A percentile compares a stretch with the other conserved stretches of the same genome.
Evolutionary conservation across 2,113 vertebrate genomes (phyloP).

Genomic region (Podocnemis expansa): DNA sequence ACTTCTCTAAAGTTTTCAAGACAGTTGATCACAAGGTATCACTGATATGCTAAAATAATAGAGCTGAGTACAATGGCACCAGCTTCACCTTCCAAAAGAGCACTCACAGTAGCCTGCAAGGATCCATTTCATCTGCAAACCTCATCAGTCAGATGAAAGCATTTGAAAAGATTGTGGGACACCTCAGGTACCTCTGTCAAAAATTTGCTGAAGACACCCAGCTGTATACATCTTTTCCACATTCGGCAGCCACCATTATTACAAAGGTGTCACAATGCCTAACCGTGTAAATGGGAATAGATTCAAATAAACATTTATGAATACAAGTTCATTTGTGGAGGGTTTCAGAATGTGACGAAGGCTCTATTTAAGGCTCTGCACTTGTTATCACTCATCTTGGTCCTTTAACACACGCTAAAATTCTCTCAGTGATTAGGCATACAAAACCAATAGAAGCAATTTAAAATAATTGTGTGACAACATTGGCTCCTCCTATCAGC

Average conservation of each 20-base stretch:
- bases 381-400: neutral
- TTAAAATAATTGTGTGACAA: neutral
- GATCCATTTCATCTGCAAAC: fast-evolving
- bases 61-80: neutral
- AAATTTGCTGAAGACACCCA: neutral
- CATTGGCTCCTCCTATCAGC: neutral
- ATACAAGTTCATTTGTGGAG: neutral
- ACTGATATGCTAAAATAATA: neutral
- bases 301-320: neutral
- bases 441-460: neutral
- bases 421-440: neutral
- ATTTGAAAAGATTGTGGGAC: neutral
- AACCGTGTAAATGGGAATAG: neutral
- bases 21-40: neutral
- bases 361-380: neutral
- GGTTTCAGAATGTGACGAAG: neutral
- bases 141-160: neutral
- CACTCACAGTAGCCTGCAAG: neutral
- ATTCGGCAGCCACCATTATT: neutral
- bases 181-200: neutral
- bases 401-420: neutral
- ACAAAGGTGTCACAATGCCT: neutral
- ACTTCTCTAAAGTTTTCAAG: neutral
- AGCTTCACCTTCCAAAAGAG: neutral
- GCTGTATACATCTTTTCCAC: neutral